Evolutionary conservation across 2,113 vertebrate species (phyloP).

Genomic region (Ancistrus triradiatus): DNA sequence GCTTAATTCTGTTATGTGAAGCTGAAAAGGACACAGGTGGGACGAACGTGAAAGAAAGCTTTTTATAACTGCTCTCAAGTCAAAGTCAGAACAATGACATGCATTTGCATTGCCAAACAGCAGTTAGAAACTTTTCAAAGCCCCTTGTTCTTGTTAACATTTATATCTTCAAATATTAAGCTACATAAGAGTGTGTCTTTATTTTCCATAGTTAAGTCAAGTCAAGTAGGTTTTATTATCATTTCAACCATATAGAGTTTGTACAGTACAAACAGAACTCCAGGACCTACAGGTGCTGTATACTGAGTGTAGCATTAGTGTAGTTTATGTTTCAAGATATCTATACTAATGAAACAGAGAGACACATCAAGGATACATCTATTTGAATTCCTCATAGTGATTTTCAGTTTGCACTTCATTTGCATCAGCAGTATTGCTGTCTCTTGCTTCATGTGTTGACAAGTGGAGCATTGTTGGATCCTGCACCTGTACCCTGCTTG

Average conservation of each 20-base stretch:
- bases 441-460: constrained; percentile 26
- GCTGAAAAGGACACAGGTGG: constrained; percentile 25
- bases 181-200: too few species aligned
- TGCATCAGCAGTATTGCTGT: constrained; percentile 51
- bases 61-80: constrained; percentile 5
- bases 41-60: background rate
- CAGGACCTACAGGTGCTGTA: too few species aligned
- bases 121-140: too few species aligned
- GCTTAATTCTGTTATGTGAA: constrained; percentile 22
- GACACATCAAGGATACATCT: background rate
- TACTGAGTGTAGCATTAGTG: too few species aligned
- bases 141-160: too few species aligned
- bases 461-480: constrained; percentile 30
- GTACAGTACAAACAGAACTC: too few species aligned
- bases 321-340: background rate
- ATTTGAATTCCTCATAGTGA: constrained; percentile 2
- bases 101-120: background rate
- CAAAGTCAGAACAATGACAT: constrained; percentile 3
- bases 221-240: too few species aligned
- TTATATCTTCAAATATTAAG: too few species aligned
- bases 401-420: constrained; percentile 24
- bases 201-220: too few species aligned
- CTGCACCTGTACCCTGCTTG: constrained; percentile 51
- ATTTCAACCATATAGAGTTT: too few species aligned
- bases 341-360: constrained; percentile 8